Conservation (phyloP, 2,113 vertebrate genomes). For the Zosterops hypoxanthus region DNA sequence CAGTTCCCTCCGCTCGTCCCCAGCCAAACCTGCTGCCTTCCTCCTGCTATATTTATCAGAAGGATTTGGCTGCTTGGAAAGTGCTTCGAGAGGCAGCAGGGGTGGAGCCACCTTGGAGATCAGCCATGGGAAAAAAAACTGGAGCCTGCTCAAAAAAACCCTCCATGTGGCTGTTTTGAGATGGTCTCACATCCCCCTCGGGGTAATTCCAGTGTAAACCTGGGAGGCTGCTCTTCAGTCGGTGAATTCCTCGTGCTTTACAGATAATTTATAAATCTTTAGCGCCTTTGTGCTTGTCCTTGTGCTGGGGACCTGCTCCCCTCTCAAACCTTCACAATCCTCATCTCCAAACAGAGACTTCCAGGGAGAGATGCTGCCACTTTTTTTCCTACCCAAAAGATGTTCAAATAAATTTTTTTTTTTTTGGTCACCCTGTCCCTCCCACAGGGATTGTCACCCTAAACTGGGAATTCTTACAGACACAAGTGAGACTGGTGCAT, state of each 20-base stretch:
- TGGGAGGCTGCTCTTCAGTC: neutral
- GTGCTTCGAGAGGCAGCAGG: neutral
- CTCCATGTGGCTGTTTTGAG: neutral
- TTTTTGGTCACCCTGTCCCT: neutral
- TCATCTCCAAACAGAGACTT: neutral
- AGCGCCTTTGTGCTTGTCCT: neutral
- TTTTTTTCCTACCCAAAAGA: neutral
- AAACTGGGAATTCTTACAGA: neutral
- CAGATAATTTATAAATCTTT: neutral
- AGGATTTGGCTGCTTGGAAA: neutral
- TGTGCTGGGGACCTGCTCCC: neutral
- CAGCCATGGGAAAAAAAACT: slow-evolving; percentile 14
- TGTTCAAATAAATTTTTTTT: no score
- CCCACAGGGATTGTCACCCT: neutral
- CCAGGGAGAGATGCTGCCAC: neutral
- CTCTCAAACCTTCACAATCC: neutral
- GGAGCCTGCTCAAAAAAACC: neutral
- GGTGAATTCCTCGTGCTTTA: neutral
- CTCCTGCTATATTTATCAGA: slow-evolving; percentile 17
- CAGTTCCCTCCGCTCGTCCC: neutral
- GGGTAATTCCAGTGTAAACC: neutral
- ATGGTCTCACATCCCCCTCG: neutral
- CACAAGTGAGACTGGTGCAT: accelerated
- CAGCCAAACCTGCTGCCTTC: neutral
- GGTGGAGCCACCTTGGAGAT: neutral